Percentiles rank a stretch among this genome's conserved stretches.
phyloP scores from a whole-genome alignment of 1,140 invertebrate species.

The Meteorus sp. region DNA sequence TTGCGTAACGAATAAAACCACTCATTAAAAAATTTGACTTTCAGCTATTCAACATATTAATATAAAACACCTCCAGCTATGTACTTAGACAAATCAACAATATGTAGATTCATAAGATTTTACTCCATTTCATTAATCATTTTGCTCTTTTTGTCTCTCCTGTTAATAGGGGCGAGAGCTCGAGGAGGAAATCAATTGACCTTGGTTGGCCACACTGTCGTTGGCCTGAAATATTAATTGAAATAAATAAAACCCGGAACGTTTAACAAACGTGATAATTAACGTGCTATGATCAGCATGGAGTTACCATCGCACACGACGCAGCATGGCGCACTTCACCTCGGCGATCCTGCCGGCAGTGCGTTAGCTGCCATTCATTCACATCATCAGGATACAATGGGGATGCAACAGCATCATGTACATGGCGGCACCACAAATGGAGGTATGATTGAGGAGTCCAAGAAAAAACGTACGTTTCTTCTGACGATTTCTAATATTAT shows the following conservation, averaged over 20 bases:
- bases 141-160: conserved; percentile 15
- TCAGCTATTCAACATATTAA: too few species aligned
- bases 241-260: neutral
- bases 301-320: conserved; percentile 52
- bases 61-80: too few species aligned
- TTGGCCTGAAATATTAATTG: conserved; percentile 25
- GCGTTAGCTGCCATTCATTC: conserved; percentile 49
- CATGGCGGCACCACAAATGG: conserved; percentile 47
- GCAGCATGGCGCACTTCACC: conserved; percentile 53
- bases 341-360: conserved; percentile 49
- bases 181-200: conserved; percentile 40
- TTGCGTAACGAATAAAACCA: conserved; percentile 8
- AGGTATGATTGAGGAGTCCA: conserved; percentile 57
- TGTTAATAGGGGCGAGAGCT: conserved; percentile 34
- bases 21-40: conserved; percentile 3
- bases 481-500: conserved; percentile 39
- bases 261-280: too few species aligned
- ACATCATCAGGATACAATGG: conserved; percentile 49
- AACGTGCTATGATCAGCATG: conserved; percentile 57
- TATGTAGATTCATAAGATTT: too few species aligned
- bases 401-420: conserved; percentile 52
- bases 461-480: conserved; percentile 59
- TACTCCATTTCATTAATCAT: conserved; percentile 3
- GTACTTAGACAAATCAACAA: too few species aligned
- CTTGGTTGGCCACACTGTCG: conserved; percentile 21